Base-by-base conservation (phyloP, 2,113 vertebrate genomes). In the Melozone crissalis region DNA sequence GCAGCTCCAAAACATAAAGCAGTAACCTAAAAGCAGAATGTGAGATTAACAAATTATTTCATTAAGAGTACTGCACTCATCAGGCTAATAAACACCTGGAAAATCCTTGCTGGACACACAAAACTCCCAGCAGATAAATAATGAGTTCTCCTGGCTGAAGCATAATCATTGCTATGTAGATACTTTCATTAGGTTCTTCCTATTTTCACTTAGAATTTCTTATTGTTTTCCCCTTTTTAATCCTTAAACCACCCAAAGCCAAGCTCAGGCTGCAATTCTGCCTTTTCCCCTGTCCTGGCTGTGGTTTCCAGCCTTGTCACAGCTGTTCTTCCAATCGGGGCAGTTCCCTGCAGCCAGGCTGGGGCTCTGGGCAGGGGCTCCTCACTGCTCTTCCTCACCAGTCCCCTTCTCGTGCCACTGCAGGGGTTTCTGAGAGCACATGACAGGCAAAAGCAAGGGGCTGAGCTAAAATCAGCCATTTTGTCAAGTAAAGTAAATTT, bases 161-260 rank as follows among this genome's bases (percentile, higher is more conserved):
- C 9, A 39, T 54, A 41, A 24, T 3, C 7, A 10, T 2, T 35
- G 2, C 11, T 43, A 3, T 1, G 1, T 4, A 3, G 7, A 13
- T 28, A 19, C 7, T 30, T 33, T 43, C 14, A 31, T 14, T 18
- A 58, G 44, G 2, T 13, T 19, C 13, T 5, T 27, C 20, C 4
- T 41, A 15, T 69, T 54, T 33, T 26, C 57, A n/a, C 13, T 30
- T 4, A 5, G 4, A 5, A 11, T 54, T 74, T 46, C 3, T 5
- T 1, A 1, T 28, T 7, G 27, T 68, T 68, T 39, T 33, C 4
- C 4, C 2, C 3, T 47, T 35, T 73, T 52, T 27, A 57, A 61
- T 10, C 19, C n/a, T 54, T 37, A 69, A 72, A 10, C 12, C 10
- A 72, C 4, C 21, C 49, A 1, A 61, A 46, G 3, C 5, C 26